phyloP scores from a whole-genome alignment of 2,797 vertebrate species.

The Lutjanus campechanus region DNA sequence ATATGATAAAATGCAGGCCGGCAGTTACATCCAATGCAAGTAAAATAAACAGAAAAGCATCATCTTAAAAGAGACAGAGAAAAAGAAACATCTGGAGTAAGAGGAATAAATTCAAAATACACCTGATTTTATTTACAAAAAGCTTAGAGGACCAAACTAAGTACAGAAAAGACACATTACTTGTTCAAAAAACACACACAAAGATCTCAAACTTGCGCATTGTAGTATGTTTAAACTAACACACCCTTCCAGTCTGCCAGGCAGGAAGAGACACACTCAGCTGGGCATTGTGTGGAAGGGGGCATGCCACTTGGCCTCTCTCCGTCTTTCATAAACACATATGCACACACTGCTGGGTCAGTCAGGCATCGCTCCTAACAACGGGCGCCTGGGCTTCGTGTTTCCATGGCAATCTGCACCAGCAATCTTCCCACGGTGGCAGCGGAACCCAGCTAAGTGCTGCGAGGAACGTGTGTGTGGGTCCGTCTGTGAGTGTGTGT shows the following conservation, averaged over 20 bases:
- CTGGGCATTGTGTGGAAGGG: conserved; percentile 82
- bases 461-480: conserved; percentile 33
- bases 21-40: conserved; percentile 7
- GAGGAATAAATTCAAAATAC: neutral
- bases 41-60: conserved; percentile 37
- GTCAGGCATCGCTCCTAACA: conserved; percentile 77
- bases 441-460: conserved; percentile 66
- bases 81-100: conserved; percentile 15
- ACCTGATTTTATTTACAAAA: conserved; percentile 15
- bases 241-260: conserved; percentile 82
- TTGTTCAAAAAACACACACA: conserved; percentile 51
- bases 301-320: conserved; percentile 78
- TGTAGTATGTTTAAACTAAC: conserved; percentile 77
- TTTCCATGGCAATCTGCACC: conserved; percentile 82
- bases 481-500: conserved; percentile 25
- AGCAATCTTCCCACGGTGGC: conserved; percentile 86
- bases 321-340: conserved; percentile 72
- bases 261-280: conserved; percentile 81
- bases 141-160: conserved; percentile 1
- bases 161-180: conserved; percentile 1
- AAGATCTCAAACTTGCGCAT: conserved; percentile 58
- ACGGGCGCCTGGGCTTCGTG: conserved; percentile 79
- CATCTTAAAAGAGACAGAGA: conserved; percentile 7
- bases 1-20: conserved; percentile 48
- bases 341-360: conserved; percentile 76